A percentile compares a stretch with the other conserved stretches of the same genome.
phyloP scores from a whole-genome alignment of 2,888 invertebrate species.

The Neelides folsomi region DNA sequence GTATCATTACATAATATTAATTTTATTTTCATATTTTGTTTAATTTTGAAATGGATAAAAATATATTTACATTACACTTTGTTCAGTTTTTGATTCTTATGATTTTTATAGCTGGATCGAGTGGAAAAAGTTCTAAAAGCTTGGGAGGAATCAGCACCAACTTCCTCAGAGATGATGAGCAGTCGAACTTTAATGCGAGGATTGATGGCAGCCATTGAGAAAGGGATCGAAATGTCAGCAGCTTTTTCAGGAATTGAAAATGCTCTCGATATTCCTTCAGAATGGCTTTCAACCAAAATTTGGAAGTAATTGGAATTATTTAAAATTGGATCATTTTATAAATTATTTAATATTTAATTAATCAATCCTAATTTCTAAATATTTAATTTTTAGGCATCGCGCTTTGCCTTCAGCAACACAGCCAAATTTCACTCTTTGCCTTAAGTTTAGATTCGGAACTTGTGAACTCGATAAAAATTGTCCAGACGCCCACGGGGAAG shows the following conservation, averaged over 20 bases:
- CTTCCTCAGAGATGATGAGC: conserved; percentile 29
- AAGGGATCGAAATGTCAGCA: conserved; percentile 25
- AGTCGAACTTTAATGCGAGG: conserved; percentile 26
- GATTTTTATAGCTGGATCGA: conserved; percentile 20
- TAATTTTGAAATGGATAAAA: no score
- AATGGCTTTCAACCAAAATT: conserved; percentile 21
- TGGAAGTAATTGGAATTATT: conserved; percentile 23
- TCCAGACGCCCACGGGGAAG: conserved; percentile 57
- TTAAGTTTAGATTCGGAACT: conserved; percentile 37
- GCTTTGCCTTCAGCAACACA: conserved; percentile 23
- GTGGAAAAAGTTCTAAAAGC: conserved; percentile 22
- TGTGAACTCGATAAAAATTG: conserved; percentile 60
- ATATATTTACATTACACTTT: no score
- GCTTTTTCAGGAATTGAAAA: conserved; percentile 32
- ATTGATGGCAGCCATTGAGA: conserved; percentile 24
- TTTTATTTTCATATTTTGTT: no score
- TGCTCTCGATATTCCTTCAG: conserved; percentile 19
- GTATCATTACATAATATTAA: no score
- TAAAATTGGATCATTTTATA: not conserved
- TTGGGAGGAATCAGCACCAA: conserved; percentile 25
- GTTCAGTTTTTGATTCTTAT: not conserved
- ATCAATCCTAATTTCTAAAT: not conserved
- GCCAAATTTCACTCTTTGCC: conserved; percentile 24
- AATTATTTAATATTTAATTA: not conserved
- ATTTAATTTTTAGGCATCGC: conserved; percentile 14